A percentile compares a stretch with the other conserved stretches of the same genome.
These are phyloP conservation scores for Meganola albula DNA, from an alignment of 2,888 invertebrate genomes.

Conservation along the genomic window DNA sequence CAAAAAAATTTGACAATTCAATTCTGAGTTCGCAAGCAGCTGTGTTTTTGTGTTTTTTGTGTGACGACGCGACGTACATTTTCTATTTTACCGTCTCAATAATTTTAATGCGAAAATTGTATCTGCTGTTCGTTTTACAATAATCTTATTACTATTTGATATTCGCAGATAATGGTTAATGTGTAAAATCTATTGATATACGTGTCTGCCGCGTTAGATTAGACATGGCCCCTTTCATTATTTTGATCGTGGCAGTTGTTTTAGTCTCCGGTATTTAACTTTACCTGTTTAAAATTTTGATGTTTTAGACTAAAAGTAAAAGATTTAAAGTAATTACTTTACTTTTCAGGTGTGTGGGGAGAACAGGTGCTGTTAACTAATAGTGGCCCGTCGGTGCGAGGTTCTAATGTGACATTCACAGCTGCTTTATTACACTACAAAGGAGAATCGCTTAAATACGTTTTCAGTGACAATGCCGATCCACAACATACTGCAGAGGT, in stretches of 20 bases:
- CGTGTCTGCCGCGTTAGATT: constrained; percentile 13
- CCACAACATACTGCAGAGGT: constrained; percentile 69
- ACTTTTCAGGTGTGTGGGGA: constrained; percentile 40
- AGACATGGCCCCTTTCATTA: constrained; percentile 44
- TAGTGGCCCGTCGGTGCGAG: constrained; percentile 84
- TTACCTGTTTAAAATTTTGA: constrained; percentile 6
- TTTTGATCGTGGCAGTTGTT: constrained; percentile 44
- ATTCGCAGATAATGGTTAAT: not conserved
- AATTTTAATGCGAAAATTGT: not conserved
- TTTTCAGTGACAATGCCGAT: constrained; percentile 80
- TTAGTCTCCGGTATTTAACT: constrained; percentile 35
- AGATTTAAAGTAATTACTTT: constrained; percentile 1
- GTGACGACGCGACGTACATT: not conserved
- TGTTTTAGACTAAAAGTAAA: no score
- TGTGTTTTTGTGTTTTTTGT: constrained; percentile 7
- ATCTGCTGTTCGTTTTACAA: no score
- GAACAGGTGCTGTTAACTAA: constrained; percentile 71
- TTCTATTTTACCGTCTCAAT: not conserved
- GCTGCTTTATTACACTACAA: constrained; percentile 66
- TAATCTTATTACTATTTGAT: no score
- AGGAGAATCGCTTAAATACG: constrained; percentile 64
- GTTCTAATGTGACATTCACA: constrained; percentile 83
- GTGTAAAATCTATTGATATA: constrained; percentile 11
- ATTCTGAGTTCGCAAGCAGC: no score
- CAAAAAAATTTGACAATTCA: no score